Evolutionary conservation across 2,797 vertebrate species (phyloP).

Genomic region (Kryptopterus vitreolus): DNA sequence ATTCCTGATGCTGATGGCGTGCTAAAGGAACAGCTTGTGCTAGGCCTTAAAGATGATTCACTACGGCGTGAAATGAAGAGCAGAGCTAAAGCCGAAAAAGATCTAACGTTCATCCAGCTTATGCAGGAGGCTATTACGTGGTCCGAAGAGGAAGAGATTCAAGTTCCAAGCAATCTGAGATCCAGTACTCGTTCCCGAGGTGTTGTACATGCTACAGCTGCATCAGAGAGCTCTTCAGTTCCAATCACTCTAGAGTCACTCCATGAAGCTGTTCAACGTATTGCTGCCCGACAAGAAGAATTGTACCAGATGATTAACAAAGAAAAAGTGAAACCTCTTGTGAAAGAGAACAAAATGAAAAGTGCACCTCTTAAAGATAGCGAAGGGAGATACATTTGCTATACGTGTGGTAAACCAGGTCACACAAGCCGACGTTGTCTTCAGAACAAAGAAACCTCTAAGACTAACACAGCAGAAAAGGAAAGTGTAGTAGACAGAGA

Average conservation of each 20-base stretch:
- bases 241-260: conserved; percentile 7
- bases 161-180: background rate
- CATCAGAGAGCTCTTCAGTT: background rate
- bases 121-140: conserved; percentile 42
- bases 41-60: background rate
- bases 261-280: conserved; percentile 42
- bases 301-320: conserved; percentile 17
- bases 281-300: conserved; percentile 39
- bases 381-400: conserved; percentile 36
- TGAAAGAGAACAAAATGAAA: background rate
- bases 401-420: conserved; percentile 29
- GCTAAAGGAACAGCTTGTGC: background rate
- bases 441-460: background rate
- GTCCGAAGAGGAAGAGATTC: conserved; percentile 43
- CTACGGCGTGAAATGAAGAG: background rate
- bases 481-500: too few species aligned
- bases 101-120: conserved; percentile 15
- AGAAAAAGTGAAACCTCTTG: background rate
- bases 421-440: conserved; percentile 33
- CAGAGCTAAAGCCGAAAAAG: background rate
- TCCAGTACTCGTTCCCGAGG: background rate
- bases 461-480: background rate
- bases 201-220: background rate
- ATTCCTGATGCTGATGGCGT: background rate
- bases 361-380: background rate